Conservation (phyloP, 2,797 vertebrate species). For the Peromyscus attwateri region DNA sequence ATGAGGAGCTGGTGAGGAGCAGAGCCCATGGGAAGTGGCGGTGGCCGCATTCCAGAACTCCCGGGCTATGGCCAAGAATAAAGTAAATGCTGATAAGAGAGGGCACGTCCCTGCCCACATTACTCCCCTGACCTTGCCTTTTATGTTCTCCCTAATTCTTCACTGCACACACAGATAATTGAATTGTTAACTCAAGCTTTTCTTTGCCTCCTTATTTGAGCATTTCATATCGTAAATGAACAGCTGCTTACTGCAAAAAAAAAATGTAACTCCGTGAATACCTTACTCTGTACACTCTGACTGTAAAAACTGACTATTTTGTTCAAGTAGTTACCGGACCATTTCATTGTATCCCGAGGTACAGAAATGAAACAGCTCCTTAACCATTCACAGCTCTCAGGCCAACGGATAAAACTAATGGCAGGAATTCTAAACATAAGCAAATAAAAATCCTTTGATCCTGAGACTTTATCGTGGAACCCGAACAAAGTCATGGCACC, state of each 20-base stretch:
- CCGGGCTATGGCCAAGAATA: not conserved
- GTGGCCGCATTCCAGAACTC: not conserved
- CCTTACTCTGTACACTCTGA: not conserved
- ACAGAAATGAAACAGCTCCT: conserved; percentile 71
- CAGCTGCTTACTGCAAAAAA: conserved; percentile 56
- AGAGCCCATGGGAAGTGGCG: not conserved
- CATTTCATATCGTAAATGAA: conserved; percentile 52
- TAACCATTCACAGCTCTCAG: conserved; percentile 3
- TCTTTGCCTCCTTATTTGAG: conserved; percentile 53
- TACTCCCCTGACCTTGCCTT: conserved; percentile 21
- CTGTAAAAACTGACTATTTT: conserved; percentile 59
- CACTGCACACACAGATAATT: conserved; percentile 51
- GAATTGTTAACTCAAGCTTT: conserved; percentile 64
- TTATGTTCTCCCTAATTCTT: conserved; percentile 39
- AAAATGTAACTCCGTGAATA: conserved; percentile 37
- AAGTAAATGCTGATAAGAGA: not conserved
- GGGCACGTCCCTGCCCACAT: not conserved
- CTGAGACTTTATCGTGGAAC: not conserved
- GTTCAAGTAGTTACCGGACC: conserved; percentile 51
- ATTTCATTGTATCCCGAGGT: conserved; percentile 79
- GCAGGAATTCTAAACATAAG: conserved; percentile 7
- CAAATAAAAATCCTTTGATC: conserved; percentile 52
- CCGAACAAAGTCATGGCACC: not conserved
- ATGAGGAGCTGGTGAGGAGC: not conserved
- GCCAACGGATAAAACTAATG: conserved; percentile 43